Evolutionary conservation across 2,888 invertebrate genomes (phyloP).

Genomic region (Parasteatoda lunata): DNA sequence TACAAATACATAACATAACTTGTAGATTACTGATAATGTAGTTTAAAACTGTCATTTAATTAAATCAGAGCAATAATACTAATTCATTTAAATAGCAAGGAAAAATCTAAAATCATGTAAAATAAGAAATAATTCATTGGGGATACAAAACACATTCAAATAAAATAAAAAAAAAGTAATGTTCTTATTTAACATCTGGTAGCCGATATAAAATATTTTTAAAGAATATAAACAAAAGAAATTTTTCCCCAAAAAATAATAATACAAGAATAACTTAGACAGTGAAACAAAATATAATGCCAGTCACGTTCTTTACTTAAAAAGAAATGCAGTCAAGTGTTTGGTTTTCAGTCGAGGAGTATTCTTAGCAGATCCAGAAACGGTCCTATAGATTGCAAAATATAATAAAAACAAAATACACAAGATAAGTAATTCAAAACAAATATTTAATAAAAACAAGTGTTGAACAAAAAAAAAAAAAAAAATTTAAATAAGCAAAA

Average conservation of each 20-base stretch:
- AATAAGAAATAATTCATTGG: no score
- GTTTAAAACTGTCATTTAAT: no score
- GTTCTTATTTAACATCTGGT: not conserved
- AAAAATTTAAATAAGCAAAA: not conserved
- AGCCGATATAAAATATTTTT: not conserved
- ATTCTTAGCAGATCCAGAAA: constrained; percentile 62
- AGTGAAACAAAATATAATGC: constrained; percentile 8
- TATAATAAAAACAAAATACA: constrained; percentile 2
- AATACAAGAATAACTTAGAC: not conserved
- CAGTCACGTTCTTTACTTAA: constrained; percentile 53
- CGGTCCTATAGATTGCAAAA: constrained; percentile 64
- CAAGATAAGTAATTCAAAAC: not conserved
- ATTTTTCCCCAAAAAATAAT: no score
- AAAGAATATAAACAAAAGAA: not conserved
- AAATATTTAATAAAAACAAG: not conserved
- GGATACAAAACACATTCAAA: no score
- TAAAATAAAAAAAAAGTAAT: no score
- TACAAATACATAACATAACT: no score
- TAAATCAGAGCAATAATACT: no score
- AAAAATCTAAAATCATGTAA: no score
- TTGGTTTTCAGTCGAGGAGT: constrained; percentile 66
- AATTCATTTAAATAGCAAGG: no score
- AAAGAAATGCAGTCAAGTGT: constrained; percentile 68
- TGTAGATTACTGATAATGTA: no score
- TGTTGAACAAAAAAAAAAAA: not conserved